phyloP scores from a whole-genome alignment of 2,797 vertebrate genomes.

The Danio tinwini region DNA sequence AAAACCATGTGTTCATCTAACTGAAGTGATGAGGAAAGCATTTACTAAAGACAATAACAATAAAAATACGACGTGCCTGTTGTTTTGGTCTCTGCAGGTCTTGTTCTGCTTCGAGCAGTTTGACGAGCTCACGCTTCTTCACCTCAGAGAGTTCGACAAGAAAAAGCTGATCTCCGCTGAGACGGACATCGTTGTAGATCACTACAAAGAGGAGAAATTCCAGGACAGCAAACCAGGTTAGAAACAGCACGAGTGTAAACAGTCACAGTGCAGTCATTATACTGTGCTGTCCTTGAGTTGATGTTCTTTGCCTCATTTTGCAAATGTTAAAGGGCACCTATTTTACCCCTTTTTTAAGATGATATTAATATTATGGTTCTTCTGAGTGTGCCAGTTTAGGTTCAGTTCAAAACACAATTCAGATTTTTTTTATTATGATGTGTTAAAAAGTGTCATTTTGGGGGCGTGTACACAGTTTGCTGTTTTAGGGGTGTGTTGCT shows the following conservation, averaged over 20 bases:
- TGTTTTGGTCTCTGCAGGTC: slow-evolving; percentile 77
- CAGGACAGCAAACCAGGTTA: slow-evolving; percentile 85
- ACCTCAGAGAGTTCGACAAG: slow-evolving; percentile 93
- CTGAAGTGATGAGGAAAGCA: background rate
- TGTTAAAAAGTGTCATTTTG: too few relatives aligned
- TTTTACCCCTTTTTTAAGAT: too few relatives aligned
- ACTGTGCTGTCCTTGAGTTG: background rate
- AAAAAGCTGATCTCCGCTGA: slow-evolving; percentile 97
- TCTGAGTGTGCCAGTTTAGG: too few relatives aligned
- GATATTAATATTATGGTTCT: too few relatives aligned
- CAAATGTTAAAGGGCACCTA: background rate
- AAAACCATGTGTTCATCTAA: background rate
- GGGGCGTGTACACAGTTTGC: too few relatives aligned
- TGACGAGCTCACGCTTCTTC: slow-evolving; percentile 94
- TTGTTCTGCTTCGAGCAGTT: slow-evolving; percentile 98
- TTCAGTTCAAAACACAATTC: too few relatives aligned
- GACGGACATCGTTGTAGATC: slow-evolving; percentile 96
- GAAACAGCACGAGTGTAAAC: background rate
- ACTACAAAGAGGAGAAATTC: slow-evolving; percentile 96
- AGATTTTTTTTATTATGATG: too few relatives aligned
- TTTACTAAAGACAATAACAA: too few relatives aligned
- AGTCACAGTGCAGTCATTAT: too few relatives aligned
- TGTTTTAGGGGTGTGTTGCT: too few relatives aligned
- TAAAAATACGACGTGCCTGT: background rate
- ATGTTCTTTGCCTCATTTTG: background rate